Percentiles rank a stretch among this genome's conserved stretches.
phyloP scores from a whole-genome alignment of 2,797 vertebrate species.

The Acridotheres tristis region DNA sequence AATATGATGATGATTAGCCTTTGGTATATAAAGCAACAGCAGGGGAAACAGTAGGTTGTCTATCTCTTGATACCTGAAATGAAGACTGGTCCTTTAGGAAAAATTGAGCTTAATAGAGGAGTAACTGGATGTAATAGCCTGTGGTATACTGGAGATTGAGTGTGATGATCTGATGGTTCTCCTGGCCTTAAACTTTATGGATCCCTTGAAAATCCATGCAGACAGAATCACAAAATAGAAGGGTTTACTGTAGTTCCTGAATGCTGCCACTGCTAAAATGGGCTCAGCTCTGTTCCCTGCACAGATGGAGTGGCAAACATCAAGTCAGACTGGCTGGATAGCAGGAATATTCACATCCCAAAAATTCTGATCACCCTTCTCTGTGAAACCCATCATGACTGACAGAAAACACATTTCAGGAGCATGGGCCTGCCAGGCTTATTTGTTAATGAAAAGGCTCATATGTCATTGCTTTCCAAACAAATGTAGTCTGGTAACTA shows the following conservation, averaged over 20 bases:
- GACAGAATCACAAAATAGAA: not conserved
- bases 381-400: not conserved
- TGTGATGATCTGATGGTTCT: constrained; percentile 22
- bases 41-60: not conserved
- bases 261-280: not conserved
- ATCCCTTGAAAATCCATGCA: constrained; percentile 5
- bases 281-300: not conserved
- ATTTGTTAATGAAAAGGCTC: not conserved
- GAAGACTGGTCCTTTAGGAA: not conserved
- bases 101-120: constrained; percentile 17
- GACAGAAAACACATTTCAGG: not conserved
- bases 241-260: not conserved
- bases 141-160: constrained; percentile 4
- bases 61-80: not conserved
- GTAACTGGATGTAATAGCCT: constrained; percentile 26
- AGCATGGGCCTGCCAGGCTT: not conserved
- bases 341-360: not conserved
- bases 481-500: not conserved
- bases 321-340: not conserved
- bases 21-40: not conserved
- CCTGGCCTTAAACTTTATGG: constrained; percentile 26
- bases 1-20: not conserved
- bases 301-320: not conserved
- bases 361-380: not conserved
- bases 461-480: not conserved